Evolutionary conservation across 2,113 vertebrate genomes (phyloP), one percentile per base, ranked within the genome.

Genomic region (Mionectes macconnelli): DNA sequence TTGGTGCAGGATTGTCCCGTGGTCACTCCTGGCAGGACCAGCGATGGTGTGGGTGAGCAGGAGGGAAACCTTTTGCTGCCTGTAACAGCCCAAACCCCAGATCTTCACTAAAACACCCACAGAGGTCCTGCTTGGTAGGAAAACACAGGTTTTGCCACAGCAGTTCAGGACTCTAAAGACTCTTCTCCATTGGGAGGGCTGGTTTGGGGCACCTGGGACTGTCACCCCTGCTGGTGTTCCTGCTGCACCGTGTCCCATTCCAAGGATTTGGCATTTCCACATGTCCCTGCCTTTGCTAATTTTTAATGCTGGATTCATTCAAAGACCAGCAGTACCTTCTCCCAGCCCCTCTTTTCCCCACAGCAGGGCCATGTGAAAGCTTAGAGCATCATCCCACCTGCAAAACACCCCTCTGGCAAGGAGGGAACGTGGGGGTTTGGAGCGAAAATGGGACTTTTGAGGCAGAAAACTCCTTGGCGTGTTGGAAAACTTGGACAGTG

Each of bases 361-460:
- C 0, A 5, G 13, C 0, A 1, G 4, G 2, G 39, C 28, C 2
- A 2, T 3, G 23, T 56, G 27, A 47, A 47, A 66, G 15, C 4
- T 39, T 15, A 0, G 18, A 62, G 31, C 23, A 63, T 15, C 37
- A 63, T 15, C 37, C 39, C 3, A 0, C 2, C 28, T 25, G 57
- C 39, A 59, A 63, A 63, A 49, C 12, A 27, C 1, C 4, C 12
- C 37, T 14, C 12, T n/a, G 4, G 35, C 49, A 50, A 13, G 9
- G 42, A 66, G 7, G 8, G 17, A 35, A 19, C 20, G 4, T 0
- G 4, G 9, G 44, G 1, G 55, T 63, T 39, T 15, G 9, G 44
- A 23, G 12, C 10, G 5, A 16, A 42, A 73, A 17, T 1, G 10
- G 4, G 10, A 1, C 2, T 79, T 75, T 53, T 19, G 39, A 31